phyloP scores from a whole-genome alignment of 37 sponge, comb jelly and placozoan genomes.

The Beroe ovata region DNA sequence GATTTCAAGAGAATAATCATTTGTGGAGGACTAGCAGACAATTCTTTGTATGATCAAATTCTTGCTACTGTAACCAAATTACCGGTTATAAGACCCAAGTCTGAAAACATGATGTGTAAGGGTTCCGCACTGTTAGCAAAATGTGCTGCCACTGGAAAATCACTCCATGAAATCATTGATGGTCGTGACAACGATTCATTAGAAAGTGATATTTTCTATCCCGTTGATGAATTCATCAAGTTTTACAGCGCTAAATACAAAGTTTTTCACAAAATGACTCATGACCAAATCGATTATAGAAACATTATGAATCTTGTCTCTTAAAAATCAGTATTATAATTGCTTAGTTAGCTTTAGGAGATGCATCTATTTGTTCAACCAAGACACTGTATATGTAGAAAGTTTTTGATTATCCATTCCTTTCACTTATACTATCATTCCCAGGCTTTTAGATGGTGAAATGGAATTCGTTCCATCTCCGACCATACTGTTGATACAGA shows the following conservation, averaged over 20 bases:
- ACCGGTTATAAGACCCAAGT: constrained; percentile 6
- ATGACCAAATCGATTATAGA: constrained; percentile 54
- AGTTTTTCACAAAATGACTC: constrained; percentile 29
- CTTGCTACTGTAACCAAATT: constrained; percentile 41
- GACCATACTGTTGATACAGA: constrained; percentile 15
- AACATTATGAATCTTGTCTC: neutral
- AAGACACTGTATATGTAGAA: too few species aligned
- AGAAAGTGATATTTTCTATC: neutral
- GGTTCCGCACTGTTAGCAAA: constrained; percentile 13
- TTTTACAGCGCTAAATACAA: constrained; percentile 19
- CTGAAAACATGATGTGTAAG: constrained; percentile 34
- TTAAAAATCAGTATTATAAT: too few species aligned
- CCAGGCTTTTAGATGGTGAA: too few species aligned
- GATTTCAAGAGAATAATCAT: neutral
- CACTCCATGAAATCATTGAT: neutral
- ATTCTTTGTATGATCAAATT: neutral
- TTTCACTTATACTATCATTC: too few species aligned
- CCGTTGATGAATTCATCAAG: neutral
- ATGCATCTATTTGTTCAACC: too few species aligned
- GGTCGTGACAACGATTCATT: neutral
- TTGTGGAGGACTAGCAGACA: constrained; percentile 27
- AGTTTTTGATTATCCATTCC: too few species aligned
- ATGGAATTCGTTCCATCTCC: constrained; percentile 43
- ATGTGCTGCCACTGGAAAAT: neutral
- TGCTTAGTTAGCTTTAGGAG: too few species aligned